Percentiles rank a stretch among this genome's conserved stretches.
Evolutionary conservation across 1,140 invertebrate species (phyloP).

Genomic region (Diorhabda carinulata): DNA sequence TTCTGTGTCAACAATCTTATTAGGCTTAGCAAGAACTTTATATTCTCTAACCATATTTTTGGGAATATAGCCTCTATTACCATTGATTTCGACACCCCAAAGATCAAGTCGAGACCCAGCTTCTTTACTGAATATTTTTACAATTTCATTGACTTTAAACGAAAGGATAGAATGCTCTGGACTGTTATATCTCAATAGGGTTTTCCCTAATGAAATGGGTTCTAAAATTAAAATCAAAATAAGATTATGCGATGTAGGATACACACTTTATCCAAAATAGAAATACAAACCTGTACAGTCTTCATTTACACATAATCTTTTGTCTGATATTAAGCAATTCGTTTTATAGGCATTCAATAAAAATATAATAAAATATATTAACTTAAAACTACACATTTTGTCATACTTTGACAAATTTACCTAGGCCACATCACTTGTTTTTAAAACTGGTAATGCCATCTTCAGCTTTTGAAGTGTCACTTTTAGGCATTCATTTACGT

Average conservation of each 20-base stretch:
- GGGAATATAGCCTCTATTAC: slow-evolving; percentile 65
- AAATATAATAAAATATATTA: slow-evolving; percentile 47
- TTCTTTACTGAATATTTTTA: slow-evolving; percentile 67
- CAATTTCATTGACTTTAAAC: slow-evolving; percentile 59
- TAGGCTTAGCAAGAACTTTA: slow-evolving; percentile 48
- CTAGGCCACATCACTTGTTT: slow-evolving; percentile 47
- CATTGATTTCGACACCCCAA: slow-evolving; percentile 71
- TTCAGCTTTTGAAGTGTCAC: background rate
- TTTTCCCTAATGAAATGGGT: slow-evolving; percentile 62
- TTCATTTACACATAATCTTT: slow-evolving; percentile 58
- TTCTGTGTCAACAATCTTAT: slow-evolving; percentile 51
- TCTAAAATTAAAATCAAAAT: slow-evolving; percentile 52
- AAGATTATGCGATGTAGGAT: slow-evolving; percentile 21
- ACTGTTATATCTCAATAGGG: slow-evolving; percentile 56
- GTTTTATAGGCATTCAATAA: slow-evolving; percentile 35
- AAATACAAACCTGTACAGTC: slow-evolving; percentile 56
- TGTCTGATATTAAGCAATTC: slow-evolving; percentile 52
- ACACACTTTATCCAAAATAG: slow-evolving; percentile 7
- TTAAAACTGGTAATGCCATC: slow-evolving; percentile 7
- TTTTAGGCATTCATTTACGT: too few species aligned
- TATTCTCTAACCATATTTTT: slow-evolving; percentile 51
- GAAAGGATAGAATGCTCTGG: slow-evolving; percentile 59
- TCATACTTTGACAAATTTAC: slow-evolving; percentile 51
- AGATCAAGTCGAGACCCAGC: slow-evolving; percentile 61
- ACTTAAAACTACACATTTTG: slow-evolving; percentile 50